Evolutionary conservation across 2,797 vertebrate species (phyloP).

Genomic region (Simalia tracyae): DNA sequence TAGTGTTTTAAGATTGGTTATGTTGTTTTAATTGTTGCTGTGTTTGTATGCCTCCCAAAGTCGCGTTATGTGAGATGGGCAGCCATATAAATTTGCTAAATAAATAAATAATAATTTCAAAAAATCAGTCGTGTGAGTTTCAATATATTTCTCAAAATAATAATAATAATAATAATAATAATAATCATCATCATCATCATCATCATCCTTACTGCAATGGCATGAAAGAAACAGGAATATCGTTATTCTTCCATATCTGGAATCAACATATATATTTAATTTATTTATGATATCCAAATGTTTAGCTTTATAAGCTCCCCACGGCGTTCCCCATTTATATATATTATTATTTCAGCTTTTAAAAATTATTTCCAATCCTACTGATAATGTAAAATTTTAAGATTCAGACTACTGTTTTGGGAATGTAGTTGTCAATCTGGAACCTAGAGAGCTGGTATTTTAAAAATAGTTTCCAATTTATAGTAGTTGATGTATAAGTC

Average conservation of each 20-base stretch:
- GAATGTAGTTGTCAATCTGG: conserved; percentile 17
- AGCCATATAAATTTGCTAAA: background rate
- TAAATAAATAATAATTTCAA: background rate
- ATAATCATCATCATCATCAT: too few relatives aligned
- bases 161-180: too few relatives aligned
- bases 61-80: too few relatives aligned
- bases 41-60: too few relatives aligned
- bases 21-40: too few relatives aligned
- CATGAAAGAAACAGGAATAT: background rate
- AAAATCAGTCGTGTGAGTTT: background rate
- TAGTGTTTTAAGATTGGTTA: too few relatives aligned
- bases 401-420: conserved; percentile 10
- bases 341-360: background rate
- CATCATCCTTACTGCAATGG: background rate
- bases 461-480: conserved; percentile 34
- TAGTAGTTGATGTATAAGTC: conserved; percentile 42
- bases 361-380: background rate
- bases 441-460: conserved; percentile 21
- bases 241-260: background rate
- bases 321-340: background rate
- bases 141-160: background rate
- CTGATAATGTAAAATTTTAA: background rate
- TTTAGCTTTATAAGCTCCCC: background rate
- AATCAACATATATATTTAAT: background rate
- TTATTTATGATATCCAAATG: background rate